Conservation (phyloP, 1,140 invertebrate species). For the Tetramorium simillimum region DNA sequence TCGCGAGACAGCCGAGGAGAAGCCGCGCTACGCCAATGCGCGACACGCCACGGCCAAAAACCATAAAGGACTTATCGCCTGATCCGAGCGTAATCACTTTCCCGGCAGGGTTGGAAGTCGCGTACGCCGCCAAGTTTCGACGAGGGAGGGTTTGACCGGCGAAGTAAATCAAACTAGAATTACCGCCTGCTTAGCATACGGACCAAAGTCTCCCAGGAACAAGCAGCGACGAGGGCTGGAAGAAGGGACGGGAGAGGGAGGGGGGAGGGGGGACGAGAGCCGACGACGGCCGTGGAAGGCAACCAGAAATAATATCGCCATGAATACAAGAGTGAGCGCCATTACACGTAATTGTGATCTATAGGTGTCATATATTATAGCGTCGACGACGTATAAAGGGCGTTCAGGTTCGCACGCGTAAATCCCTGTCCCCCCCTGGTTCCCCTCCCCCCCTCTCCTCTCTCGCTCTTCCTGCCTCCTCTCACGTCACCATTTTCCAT, state of each 20-base stretch:
- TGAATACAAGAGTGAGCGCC: constrained; percentile 82
- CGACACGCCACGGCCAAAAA: constrained; percentile 49
- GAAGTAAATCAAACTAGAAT: constrained; percentile 81
- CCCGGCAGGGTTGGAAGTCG: constrained; percentile 61
- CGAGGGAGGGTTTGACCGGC: constrained; percentile 60
- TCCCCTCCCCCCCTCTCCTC: neutral
- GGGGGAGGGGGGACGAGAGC: neutral
- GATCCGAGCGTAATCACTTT: constrained; percentile 71
- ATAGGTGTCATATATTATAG: constrained; percentile 82
- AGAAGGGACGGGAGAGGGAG: constrained; percentile 2
- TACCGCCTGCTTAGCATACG: constrained; percentile 80
- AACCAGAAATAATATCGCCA: constrained; percentile 82
- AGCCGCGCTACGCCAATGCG: constrained; percentile 17
- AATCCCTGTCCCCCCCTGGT: constrained; percentile 75
- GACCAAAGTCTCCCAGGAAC: constrained; percentile 70
- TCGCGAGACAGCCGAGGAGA: neutral
- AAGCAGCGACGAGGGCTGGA: constrained; percentile 49
- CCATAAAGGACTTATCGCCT: constrained; percentile 72
- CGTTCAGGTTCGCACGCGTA: constrained; percentile 78
- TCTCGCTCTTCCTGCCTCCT: constrained; percentile 40
- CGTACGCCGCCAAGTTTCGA: constrained; percentile 59
- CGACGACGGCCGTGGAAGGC: constrained; percentile 73
- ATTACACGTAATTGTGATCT: constrained; percentile 85
- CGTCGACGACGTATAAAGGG: constrained; percentile 81
- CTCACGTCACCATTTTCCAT: constrained; percentile 60